Base-by-base conservation (phyloP, 2,888 invertebrate genomes). In the Pinctada fucata region DNA sequence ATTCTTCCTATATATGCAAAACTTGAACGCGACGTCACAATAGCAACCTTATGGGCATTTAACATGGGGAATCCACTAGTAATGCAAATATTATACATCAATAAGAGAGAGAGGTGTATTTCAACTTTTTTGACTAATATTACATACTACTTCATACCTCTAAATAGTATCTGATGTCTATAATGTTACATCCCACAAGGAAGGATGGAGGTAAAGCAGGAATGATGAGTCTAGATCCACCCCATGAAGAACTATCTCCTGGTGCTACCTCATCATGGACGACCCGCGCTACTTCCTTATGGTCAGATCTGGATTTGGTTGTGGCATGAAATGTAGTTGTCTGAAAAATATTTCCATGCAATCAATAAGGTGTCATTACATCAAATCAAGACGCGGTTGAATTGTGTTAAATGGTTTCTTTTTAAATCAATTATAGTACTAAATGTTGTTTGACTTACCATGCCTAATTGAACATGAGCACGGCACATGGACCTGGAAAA, bases 181-280 rank as follows among this genome's bases (percentile, higher is more conserved):
- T 98, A 89, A 98, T 95, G 93, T 97, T 97, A 91, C 98, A 98
- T 77, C 97, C 97, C 87, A 97, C 94, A 75, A 98, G 94, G 94
- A 97, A 97, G 80, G 98, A 98, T 51, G 98, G 98, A 83, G 98
- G 98, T 88, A 98, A 93, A 51, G 98, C 97, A 82, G 98, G 98
- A 84, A 98, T 97, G 92, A 97, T 97, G 78, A 98, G 94, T 91
- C 96, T 95, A 92, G 97, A 97, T 90, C 95, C 96, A 82, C 95
- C 95, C 97, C 98, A 98, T 92, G 95, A 95, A 92, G 97, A 97
- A 82, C 95, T 95, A 85, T 95, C 96, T 64, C 96, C 96, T 0
- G 96, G 95, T 45, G 96, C 95, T 85, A 97, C 96, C 94, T 96
- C 96, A 64, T 97, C 97, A 90, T 96, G 95, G 63, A 95, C 94